phyloP scores from a whole-genome alignment of 2,888 invertebrate genomes.

The Vanessa cardui region DNA sequence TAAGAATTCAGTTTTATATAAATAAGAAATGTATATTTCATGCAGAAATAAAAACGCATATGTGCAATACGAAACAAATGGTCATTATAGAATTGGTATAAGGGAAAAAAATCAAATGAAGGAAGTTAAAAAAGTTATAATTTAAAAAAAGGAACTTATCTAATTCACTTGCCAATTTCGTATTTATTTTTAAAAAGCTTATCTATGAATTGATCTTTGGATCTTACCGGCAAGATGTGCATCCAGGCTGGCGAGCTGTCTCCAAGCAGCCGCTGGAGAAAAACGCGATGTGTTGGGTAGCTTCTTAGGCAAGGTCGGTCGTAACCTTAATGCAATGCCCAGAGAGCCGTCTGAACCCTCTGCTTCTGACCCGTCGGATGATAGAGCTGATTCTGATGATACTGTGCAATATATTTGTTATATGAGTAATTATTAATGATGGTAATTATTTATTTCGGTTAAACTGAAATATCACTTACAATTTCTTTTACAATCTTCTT shows the following conservation, averaged over 20 bases:
- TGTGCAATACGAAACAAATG: too few species aligned
- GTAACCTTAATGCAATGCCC: conserved; percentile 87
- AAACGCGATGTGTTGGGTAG: conserved; percentile 90
- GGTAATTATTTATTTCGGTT: neutral
- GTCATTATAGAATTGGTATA: too few species aligned
- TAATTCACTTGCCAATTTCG: too few species aligned
- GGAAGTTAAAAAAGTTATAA: too few species aligned
- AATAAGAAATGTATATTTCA: neutral
- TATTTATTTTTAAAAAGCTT: too few species aligned
- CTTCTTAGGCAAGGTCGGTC: conserved; percentile 91
- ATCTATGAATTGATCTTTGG: too few species aligned
- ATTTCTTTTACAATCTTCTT: conserved; percentile 70
- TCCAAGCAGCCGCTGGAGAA: conserved; percentile 93
- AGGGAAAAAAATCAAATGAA: too few species aligned
- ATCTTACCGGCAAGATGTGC: conserved; percentile 71
- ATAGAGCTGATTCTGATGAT: conserved; percentile 83
- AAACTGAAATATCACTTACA: conserved; percentile 50
- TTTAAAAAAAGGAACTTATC: too few species aligned
- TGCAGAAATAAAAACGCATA: too few species aligned
- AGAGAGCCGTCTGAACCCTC: conserved; percentile 76
- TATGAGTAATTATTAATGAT: neutral
- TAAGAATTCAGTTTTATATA: neutral
- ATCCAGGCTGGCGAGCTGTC: conserved; percentile 86
- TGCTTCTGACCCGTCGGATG: conserved; percentile 79
- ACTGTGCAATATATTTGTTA: conserved; percentile 49